Evolutionary conservation across 1,140 invertebrate genomes (phyloP).

Genomic region (Chionoecetes opilio): DNA sequence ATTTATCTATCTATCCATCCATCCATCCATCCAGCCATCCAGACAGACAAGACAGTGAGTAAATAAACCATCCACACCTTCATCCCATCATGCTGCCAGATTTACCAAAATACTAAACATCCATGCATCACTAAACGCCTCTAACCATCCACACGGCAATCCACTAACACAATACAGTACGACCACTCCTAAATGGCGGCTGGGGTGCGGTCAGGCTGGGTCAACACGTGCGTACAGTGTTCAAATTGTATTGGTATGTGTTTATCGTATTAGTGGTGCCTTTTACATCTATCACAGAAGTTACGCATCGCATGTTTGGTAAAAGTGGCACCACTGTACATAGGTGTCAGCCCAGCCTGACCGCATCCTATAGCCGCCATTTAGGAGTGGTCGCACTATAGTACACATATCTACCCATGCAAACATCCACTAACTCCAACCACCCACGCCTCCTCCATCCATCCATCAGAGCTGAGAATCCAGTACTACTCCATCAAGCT

Average conservation of each 20-base stretch:
- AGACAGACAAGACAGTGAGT: background rate
- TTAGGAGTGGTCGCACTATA: too few relatives aligned
- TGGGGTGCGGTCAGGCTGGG: too few relatives aligned
- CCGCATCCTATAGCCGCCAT: too few relatives aligned
- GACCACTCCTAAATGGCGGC: too few relatives aligned
- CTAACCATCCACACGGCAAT: background rate
- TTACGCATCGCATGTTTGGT: too few relatives aligned
- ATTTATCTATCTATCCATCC: too few relatives aligned
- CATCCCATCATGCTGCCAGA: background rate
- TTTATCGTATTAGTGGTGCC: too few relatives aligned
- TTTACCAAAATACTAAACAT: background rate
- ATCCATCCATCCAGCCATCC: background rate
- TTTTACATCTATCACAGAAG: too few relatives aligned
- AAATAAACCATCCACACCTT: background rate
- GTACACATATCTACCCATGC: background rate
- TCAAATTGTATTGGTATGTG: too few relatives aligned
- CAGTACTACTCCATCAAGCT: background rate
- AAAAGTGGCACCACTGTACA: too few relatives aligned
- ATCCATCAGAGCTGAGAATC: background rate
- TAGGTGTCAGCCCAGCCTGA: too few relatives aligned
- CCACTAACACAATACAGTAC: background rate
- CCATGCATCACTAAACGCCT: background rate
- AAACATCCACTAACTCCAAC: background rate
- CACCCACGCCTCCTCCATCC: background rate
- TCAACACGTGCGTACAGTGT: too few relatives aligned